phyloP scores from a whole-genome alignment of 23 tunicate genomes.

The Botrylloides violaceus region DNA sequence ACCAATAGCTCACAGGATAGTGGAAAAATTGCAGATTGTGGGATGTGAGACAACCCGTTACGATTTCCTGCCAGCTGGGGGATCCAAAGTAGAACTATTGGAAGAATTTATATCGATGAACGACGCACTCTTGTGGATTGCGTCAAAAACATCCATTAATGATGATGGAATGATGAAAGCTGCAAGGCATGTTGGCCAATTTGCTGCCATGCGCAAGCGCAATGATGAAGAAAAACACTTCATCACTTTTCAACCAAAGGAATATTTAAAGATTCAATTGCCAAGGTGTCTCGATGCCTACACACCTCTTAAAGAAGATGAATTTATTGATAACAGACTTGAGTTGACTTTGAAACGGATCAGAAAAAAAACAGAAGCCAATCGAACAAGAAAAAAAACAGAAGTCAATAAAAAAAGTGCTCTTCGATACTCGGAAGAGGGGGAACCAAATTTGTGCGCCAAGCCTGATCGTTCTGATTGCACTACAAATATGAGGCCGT shows the following conservation, averaged over 20 bases:
- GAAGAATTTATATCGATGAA: background rate
- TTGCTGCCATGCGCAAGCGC: background rate
- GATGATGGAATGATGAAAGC: background rate
- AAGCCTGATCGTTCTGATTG: too few species aligned
- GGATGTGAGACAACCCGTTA: background rate
- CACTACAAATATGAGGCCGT: too few species aligned
- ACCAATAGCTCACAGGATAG: background rate
- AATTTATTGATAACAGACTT: conserved; percentile 1
- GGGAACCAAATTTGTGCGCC: too few species aligned
- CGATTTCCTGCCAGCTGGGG: conserved; percentile 5
- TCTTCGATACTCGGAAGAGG: too few species aligned
- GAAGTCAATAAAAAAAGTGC: too few species aligned
- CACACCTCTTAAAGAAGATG: conserved; percentile 5
- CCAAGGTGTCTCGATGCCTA: background rate
- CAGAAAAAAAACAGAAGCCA: too few species aligned
- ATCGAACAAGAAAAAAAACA: too few species aligned
- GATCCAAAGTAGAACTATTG: background rate
- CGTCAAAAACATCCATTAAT: background rate
- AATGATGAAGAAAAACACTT: background rate
- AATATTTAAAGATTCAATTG: background rate
- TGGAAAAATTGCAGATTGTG: background rate
- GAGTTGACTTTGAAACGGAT: background rate
- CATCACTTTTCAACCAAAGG: conserved; percentile 1
- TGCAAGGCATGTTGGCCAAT: background rate
- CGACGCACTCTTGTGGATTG: background rate